Evolutionary conservation across 2,797 vertebrate genomes (phyloP).

Genomic region (Acanthurus lineatus): DNA sequence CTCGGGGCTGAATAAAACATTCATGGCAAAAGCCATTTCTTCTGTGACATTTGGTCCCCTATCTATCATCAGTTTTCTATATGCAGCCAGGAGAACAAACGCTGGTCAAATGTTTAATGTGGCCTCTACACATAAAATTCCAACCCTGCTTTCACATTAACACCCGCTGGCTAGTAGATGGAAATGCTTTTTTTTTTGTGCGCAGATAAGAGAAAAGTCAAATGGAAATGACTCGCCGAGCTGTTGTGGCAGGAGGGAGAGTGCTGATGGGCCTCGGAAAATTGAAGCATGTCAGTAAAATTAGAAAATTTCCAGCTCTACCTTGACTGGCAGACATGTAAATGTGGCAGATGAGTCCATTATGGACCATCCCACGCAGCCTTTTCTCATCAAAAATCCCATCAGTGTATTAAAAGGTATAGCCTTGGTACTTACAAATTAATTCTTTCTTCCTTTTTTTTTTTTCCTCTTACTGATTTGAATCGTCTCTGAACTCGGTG

Average conservation of each 20-base stretch:
- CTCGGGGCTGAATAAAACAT: conserved; percentile 84
- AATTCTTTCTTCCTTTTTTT: conserved; percentile 57
- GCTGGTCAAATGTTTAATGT: conserved; percentile 86
- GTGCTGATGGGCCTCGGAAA: conserved; percentile 75
- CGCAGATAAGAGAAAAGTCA: conserved; percentile 87
- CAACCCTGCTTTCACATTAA: conserved; percentile 83
- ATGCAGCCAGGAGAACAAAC: conserved; percentile 81
- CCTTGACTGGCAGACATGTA: conserved; percentile 77
- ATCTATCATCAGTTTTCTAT: conserved; percentile 85
- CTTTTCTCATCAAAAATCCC: conserved; percentile 79
- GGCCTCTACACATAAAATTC: conserved; percentile 83
- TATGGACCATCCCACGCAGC: conserved; percentile 71
- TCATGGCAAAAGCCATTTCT: conserved; percentile 85
- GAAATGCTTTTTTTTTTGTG: conserved; percentile 78
- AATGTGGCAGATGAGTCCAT: conserved; percentile 78
- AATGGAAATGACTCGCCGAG: conserved; percentile 84
- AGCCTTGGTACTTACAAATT: conserved; percentile 69
- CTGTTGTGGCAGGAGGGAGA: conserved; percentile 73
- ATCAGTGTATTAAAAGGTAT: conserved; percentile 78
- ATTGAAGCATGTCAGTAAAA: conserved; percentile 87
- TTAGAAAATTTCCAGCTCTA: conserved; percentile 71
- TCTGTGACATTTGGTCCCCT: conserved; percentile 85
- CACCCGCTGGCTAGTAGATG: conserved; percentile 83
- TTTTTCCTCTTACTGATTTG: conserved; percentile 43
- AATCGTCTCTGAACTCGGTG: conserved; percentile 60